phyloP scores from a whole-genome alignment of 1,140 invertebrate genomes.

The Pseudachorutes palmiensis region DNA sequence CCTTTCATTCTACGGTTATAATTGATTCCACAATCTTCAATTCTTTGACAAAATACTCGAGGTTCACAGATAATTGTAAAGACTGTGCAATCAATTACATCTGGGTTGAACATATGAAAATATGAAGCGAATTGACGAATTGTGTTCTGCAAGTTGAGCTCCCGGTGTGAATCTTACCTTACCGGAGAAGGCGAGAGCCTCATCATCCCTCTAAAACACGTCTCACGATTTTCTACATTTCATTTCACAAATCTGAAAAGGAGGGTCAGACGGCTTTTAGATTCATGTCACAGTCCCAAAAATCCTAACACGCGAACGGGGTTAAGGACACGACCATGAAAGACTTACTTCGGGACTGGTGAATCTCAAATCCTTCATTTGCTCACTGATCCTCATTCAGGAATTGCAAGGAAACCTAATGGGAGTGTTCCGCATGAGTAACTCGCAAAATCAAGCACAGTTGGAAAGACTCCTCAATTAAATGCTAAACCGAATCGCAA shows the following conservation, averaged over 20 bases:
- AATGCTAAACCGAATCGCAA: too few species aligned
- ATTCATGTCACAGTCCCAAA: not conserved
- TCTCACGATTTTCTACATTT: conserved; percentile 3
- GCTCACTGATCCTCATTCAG: conserved; percentile 7
- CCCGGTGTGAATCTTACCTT: conserved; percentile 6
- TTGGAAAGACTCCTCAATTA: not conserved
- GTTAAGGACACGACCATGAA: not conserved
- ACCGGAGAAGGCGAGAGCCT: not conserved
- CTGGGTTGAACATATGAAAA: too few species aligned
- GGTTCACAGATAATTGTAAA: too few species aligned
- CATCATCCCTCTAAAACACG: not conserved
- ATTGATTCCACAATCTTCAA: conserved; percentile 16
- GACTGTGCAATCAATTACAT: too few species aligned
- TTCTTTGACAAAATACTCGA: too few species aligned
- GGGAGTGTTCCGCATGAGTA: conserved; percentile 1
- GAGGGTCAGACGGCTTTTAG: conserved; percentile 8
- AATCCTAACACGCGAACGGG: not conserved
- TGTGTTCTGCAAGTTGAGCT: not conserved
- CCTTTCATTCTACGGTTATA: conserved; percentile 19
- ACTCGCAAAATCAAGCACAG: conserved; percentile 3
- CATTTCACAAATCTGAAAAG: conserved; percentile 11
- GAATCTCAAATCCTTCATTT: not conserved
- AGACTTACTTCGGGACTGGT: not conserved
- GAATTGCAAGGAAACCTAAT: conserved; percentile 10
- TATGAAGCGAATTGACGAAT: too few species aligned